Evolutionary conservation across 2,888 invertebrate species (phyloP).

Genomic region (Alcis repandata): DNA sequence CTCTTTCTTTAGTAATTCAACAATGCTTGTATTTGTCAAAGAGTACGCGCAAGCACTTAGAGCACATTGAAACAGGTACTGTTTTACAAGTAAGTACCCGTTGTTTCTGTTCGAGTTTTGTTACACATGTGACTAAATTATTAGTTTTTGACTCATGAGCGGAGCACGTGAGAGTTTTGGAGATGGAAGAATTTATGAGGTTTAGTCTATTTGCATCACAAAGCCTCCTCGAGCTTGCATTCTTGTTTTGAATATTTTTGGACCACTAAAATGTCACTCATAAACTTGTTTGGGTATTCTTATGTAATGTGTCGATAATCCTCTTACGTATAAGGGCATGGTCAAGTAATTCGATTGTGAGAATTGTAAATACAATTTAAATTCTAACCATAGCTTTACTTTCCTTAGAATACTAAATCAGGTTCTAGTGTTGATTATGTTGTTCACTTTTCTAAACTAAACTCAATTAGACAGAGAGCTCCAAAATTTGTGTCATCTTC

Average conservation of each 20-base stretch:
- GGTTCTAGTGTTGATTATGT: too few relatives aligned
- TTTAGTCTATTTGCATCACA: constrained; percentile 63
- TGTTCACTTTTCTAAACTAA: too few relatives aligned
- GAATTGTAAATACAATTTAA: too few relatives aligned
- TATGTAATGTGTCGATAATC: too few relatives aligned
- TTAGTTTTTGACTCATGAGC: constrained; percentile 65
- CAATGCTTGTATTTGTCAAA: constrained; percentile 78
- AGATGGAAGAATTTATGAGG: constrained; percentile 60
- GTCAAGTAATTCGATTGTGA: too few relatives aligned
- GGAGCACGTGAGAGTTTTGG: constrained; percentile 60
- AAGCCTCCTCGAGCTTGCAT: constrained; percentile 36
- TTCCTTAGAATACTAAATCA: too few relatives aligned
- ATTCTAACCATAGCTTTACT: too few relatives aligned
- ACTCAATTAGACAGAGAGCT: too few relatives aligned
- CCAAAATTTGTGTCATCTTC: too few relatives aligned
- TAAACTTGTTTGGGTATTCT: not conserved
- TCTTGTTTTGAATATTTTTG: constrained; percentile 5
- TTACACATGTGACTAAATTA: constrained; percentile 77
- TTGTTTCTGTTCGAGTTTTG: constrained; percentile 69
- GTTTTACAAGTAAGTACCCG: constrained; percentile 30
- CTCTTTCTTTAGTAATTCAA: constrained; percentile 68
- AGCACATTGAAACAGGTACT: constrained; percentile 72
- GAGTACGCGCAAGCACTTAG: constrained; percentile 70
- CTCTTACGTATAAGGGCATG: too few relatives aligned
- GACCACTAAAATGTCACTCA: not conserved